Evolutionary conservation across 1,140 invertebrate genomes (phyloP).

Genomic region (Steinernema feltiae): DNA sequence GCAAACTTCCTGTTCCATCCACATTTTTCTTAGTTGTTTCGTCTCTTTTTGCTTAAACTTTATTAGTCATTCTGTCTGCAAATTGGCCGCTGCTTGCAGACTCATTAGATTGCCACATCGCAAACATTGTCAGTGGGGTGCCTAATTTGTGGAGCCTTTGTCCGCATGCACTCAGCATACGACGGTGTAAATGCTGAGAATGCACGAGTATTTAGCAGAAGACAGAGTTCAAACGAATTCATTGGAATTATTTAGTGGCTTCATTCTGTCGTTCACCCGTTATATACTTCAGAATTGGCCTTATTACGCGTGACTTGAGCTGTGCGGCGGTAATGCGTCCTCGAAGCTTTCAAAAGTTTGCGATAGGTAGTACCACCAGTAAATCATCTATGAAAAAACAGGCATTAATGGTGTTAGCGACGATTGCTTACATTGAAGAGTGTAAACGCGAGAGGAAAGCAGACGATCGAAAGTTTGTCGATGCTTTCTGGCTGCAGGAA

Average conservation of each 20-base stretch:
- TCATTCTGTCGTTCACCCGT: constrained; percentile 4
- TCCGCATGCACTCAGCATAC: too few species aligned
- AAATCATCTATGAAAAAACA: constrained; percentile 21
- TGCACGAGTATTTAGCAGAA: too few species aligned
- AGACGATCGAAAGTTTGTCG: constrained; percentile 56
- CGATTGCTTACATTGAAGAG: constrained; percentile 34
- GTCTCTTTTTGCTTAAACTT: too few species aligned
- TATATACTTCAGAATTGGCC: not conserved
- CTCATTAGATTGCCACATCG: too few species aligned
- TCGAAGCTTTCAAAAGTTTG: constrained; percentile 28
- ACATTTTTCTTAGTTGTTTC: too few species aligned
- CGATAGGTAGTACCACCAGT: constrained; percentile 42
- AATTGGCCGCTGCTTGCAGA: too few species aligned
- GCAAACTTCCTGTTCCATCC: too few species aligned
- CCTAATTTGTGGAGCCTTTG: too few species aligned
- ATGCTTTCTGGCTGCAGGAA: constrained; percentile 50
- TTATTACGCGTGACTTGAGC: constrained; percentile 13
- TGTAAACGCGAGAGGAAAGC: constrained; percentile 48
- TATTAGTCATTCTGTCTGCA: too few species aligned
- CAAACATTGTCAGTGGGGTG: too few species aligned
- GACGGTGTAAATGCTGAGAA: too few species aligned
- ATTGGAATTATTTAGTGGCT: not conserved
- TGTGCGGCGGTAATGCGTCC: not conserved
- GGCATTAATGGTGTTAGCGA: not conserved
- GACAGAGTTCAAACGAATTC: too few species aligned